A percentile compares a stretch with the other conserved stretches of the same genome.
Evolutionary conservation across 2,797 vertebrate genomes (phyloP).

Genomic region (Pantherophis alleghaniensis): DNA sequence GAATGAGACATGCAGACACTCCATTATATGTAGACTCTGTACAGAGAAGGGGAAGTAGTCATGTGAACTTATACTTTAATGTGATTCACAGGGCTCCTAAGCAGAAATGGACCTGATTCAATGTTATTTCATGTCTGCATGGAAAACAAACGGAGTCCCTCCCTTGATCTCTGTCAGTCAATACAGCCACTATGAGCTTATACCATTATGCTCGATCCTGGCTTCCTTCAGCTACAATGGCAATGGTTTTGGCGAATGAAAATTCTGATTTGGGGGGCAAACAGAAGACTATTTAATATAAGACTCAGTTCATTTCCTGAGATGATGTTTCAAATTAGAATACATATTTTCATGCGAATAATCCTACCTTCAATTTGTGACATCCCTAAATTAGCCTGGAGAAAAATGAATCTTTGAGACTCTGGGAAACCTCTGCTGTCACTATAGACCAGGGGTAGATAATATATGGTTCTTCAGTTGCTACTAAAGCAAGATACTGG

Average conservation of each 20-base stretch:
- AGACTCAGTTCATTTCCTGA: background rate
- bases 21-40: background rate
- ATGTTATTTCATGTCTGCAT: background rate
- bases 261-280: background rate
- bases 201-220: background rate
- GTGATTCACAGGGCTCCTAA: background rate
- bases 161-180: background rate
- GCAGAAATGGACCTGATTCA: background rate
- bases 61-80: background rate
- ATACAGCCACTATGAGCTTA: background rate
- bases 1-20: background rate
- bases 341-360: background rate
- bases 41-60: background rate
- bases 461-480: background rate
- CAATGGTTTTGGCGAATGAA: background rate
- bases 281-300: background rate
- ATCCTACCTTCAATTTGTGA: background rate
- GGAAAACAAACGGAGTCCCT: background rate
- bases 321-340: background rate
- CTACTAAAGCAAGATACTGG: background rate
- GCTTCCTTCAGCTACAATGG: background rate
- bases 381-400: background rate
- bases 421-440: background rate
- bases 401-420: background rate
- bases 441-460: background rate